Evolutionary conservation across 2,888 invertebrate species (phyloP), one percentile per base, ranked within the genome.

Genomic region (Cabera pusaria): DNA sequence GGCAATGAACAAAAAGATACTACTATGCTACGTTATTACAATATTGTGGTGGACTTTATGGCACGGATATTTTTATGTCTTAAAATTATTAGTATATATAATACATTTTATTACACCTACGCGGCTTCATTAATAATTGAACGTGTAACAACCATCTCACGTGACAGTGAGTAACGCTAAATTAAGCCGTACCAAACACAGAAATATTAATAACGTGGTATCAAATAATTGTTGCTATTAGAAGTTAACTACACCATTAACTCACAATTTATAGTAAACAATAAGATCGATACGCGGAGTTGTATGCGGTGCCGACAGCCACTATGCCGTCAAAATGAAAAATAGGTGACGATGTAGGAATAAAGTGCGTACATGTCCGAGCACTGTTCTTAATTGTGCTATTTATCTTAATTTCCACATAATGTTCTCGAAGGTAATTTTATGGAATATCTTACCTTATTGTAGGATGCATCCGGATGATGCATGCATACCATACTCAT

Each of bases 331-430:
- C 35, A 31, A 35, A 42, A 67, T 75, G 76, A 81, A 65, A 76
- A 73, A 79, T 79, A 61, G 69, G 45, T 55, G 49, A 55, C 65
- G 58, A 75, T 78, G 67, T 67, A 64, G 55, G 63, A 73, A 60
- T 73, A 72, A 78, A 77, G 71, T 70, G 71, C 58, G 59, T 70
- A 79, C 76, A 77, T 42, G 74, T 56, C 51, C 67, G 45, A 48
- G 53, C 61, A 55, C 59, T 61, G 51, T 37, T 58, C 54, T 72
- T 75, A 78, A 77, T 79, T 74, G 72, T 60, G 64, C 61, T 59
- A 72, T 77, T 77, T 72, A 69, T 78, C 69, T 68, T 48, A 41
- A 51, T 57, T 55, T 54, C 56, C 49, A 56, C 35, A 22, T 41
- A 38, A 41, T 31, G 33, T 26, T 24, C 19, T 41, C 24, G 4